Percentiles rank a stretch among this genome's conserved stretches.
Conservation (phyloP, 2,888 invertebrate genomes). For the Dorcus hopei region DNA sequence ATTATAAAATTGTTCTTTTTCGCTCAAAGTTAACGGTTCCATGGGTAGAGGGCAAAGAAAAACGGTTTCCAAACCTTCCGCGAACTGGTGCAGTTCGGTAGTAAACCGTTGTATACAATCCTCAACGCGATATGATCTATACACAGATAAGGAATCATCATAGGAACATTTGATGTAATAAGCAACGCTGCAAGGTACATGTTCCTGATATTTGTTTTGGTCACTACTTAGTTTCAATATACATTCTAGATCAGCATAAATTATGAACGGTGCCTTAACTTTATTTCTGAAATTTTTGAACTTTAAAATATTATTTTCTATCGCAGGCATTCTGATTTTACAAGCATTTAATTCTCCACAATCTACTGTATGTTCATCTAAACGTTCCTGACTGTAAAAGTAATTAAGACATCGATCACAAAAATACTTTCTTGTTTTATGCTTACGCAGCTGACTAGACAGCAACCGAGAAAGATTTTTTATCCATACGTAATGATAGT, state of each 20-base stretch:
- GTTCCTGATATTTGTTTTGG: slow-evolving; percentile 5
- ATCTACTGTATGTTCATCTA: neutral
- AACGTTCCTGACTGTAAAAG: neutral
- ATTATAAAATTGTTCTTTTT: neutral
- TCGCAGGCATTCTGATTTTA: slow-evolving; percentile 2
- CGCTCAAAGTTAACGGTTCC: neutral
- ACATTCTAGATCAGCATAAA: no score
- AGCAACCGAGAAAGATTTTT: slow-evolving; percentile 9
- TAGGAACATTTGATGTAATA: slow-evolving; percentile 19
- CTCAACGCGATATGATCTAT: slow-evolving; percentile 10
- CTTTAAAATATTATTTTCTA: slow-evolving; percentile 2
- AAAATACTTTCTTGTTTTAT: neutral
- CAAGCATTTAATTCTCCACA: neutral
- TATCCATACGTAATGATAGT: slow-evolving; percentile 13
- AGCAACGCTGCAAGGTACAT: slow-evolving; percentile 9
- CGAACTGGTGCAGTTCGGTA: slow-evolving; percentile 5
- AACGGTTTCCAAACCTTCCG: slow-evolving; percentile 5
- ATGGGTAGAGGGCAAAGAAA: neutral
- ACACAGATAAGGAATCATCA: slow-evolving; percentile 10
- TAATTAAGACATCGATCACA: slow-evolving; percentile 18
- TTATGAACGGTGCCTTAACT: slow-evolving; percentile 4
- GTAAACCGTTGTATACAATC: slow-evolving; percentile 14
- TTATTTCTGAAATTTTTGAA: slow-evolving; percentile 15
- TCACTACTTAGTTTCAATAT: neutral
- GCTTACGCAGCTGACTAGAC: neutral